Evolutionary conservation across 2,113 vertebrate species (phyloP), one percentile per base, ranked within the genome.

Genomic region (Phyllostomus hastatus): DNA sequence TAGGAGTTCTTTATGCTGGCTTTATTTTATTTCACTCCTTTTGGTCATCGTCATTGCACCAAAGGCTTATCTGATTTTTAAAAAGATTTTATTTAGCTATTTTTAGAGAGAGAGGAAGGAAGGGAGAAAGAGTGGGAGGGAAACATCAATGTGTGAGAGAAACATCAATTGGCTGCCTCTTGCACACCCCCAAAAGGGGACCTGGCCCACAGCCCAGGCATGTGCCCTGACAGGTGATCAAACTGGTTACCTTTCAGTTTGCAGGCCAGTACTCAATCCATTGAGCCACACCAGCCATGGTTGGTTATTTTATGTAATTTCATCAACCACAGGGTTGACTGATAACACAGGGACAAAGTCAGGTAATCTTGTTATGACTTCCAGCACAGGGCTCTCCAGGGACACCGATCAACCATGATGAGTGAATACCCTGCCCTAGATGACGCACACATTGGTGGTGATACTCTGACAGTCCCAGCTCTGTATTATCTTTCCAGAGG

Each of bases 401-500:
- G n/a, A 33, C 14, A 59, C 1, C 0, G 19, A 48, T 15, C 1
- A 4, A 48, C 15, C 4, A 38, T 0, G 43, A n/a, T 81, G 78
- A 84, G 92, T 94, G 88, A 92, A 85, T 86, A 35, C 28, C 15
- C 38, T 76, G 7, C 86, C 91, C 24, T 26, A 67, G 38, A 43
- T 16, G 7, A 11, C 16, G 24, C 15, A 50, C 22, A 8, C 15
- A 14, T 1, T 41, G 38, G 24, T 19, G 33, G 35, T 43, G 5
- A 57, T 59, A 28, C 50, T 41, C 24, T 52, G 38, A 85, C 50
- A 75, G 59, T 54, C 7, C 50, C 24, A 5, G 5, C 64, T 92
- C 76, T 69, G 43, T 95, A 59, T 93, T 8, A 28, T 66, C 82
- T 89, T 88, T 86, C 73, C 52, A 67, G 80, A 64, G 78, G 66